Conservation (phyloP, 2,113 vertebrate species). For the Nibea albiflora region DNA sequence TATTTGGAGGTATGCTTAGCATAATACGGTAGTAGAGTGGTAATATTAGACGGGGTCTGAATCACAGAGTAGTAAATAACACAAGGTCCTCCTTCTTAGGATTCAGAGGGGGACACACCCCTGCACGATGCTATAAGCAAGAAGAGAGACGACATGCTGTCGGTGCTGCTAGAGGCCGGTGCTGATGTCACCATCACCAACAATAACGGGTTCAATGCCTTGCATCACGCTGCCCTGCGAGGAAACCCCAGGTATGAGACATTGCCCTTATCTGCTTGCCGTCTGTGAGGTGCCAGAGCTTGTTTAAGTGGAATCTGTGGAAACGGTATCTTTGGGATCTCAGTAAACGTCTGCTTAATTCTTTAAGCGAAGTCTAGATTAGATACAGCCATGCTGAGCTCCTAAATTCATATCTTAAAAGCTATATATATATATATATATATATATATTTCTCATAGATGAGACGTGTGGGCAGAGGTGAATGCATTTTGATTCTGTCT, state of each 20-base stretch:
- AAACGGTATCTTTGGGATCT: not conserved
- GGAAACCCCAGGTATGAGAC: constrained; percentile 95
- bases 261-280: not conserved
- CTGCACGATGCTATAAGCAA: constrained; percentile 99
- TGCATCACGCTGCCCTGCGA: constrained; percentile 96
- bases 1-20: not conserved
- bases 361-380: not conserved
- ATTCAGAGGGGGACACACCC: constrained; percentile 97
- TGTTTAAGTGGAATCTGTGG: constrained; percentile 24
- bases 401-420: not conserved
- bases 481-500: not conserved
- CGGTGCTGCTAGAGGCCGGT: constrained; percentile 95
- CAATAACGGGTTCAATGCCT: constrained; percentile 98
- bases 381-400: not conserved
- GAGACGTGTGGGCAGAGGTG: not conserved
- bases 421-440: not conserved
- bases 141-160: constrained; percentile 98
- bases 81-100: constrained; percentile 80
- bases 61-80: constrained; percentile 18
- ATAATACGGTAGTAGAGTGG: not conserved
- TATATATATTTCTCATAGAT: not conserved
- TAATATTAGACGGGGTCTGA: not conserved
- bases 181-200: constrained; percentile 99
- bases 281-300: not conserved
- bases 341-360: not conserved